Percentiles rank a stretch among this genome's conserved stretches.
Conservation (phyloP, 2,797 vertebrate genomes). For the Yasuhikotakia modesta region DNA sequence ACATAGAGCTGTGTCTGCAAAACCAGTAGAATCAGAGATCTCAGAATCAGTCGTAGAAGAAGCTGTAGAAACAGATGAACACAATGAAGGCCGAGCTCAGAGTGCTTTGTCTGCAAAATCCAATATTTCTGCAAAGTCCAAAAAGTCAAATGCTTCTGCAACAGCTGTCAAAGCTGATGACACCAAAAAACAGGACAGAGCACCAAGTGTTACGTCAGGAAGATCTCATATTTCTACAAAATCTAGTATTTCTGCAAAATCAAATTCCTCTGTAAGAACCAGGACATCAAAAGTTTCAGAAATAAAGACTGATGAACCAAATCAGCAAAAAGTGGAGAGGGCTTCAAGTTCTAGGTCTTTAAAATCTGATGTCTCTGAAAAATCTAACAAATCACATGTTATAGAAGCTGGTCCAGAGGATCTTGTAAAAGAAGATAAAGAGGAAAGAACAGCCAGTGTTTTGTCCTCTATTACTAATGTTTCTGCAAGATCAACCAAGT, state of each 20-base stretch:
- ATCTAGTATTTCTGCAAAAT: slow-evolving; percentile 32
- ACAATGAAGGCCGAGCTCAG: slow-evolving; percentile 37
- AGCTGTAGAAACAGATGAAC: slow-evolving; percentile 13
- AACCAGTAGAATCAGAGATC: slow-evolving; percentile 28
- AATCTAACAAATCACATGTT: slow-evolving; percentile 38
- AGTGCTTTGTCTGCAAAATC: slow-evolving; percentile 51
- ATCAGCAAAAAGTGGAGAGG: slow-evolving; percentile 44
- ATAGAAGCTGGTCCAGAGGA: too few species aligned
- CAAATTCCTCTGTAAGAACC: slow-evolving; percentile 47
- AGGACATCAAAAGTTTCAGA: slow-evolving; percentile 52
- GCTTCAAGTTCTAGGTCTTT: slow-evolving; percentile 38
- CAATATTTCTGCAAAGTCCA: slow-evolving; percentile 54
- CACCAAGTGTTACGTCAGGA: slow-evolving; percentile 38
- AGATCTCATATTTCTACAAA: slow-evolving; percentile 39
- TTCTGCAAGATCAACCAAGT: too few species aligned
- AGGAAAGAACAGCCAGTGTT: too few species aligned
- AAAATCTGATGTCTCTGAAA: slow-evolving; percentile 48
- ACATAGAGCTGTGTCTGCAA: slow-evolving; percentile 10
- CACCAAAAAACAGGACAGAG: slow-evolving; percentile 9
- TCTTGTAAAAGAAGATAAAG: too few species aligned
- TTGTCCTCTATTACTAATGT: too few species aligned
- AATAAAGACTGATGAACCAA: slow-evolving; percentile 41
- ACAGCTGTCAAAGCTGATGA: background rate
- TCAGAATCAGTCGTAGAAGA: slow-evolving; percentile 15
- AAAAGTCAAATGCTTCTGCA: slow-evolving; percentile 40